These are phyloP conservation scores for Vanessa atalanta DNA, from an alignment of 1,140 invertebrate species.

Conservation along the genomic window DNA sequence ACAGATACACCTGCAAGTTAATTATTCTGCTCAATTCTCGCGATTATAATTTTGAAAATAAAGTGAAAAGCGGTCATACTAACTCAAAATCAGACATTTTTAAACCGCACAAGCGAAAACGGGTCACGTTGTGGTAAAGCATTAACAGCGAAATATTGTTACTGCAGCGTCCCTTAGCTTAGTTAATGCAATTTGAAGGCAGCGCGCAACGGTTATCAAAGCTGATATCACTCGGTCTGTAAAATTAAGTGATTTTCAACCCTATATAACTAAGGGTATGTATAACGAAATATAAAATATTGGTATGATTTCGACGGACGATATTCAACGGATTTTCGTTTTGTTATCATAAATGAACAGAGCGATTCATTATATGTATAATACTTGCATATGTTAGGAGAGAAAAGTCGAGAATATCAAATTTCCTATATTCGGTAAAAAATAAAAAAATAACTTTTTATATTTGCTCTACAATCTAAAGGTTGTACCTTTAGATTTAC, in stretches of 20 bases:
- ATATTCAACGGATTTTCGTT: no score
- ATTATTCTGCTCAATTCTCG: no score
- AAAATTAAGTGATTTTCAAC: slow-evolving; percentile 32
- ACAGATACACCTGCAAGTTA: no score
- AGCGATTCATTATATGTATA: no score
- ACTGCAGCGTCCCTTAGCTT: slow-evolving; percentile 28
- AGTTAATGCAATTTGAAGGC: slow-evolving; percentile 38
- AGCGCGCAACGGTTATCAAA: slow-evolving; percentile 32
- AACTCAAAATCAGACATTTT: slow-evolving; percentile 13
- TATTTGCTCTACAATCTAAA: no score
- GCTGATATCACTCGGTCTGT: slow-evolving; percentile 32
- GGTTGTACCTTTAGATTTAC: no score
- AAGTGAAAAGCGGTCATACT: not conserved
- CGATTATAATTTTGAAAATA: not conserved
- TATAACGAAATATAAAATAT: not conserved
- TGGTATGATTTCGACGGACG: no score
- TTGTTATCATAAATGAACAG: no score
- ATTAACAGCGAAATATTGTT: slow-evolving; percentile 37
- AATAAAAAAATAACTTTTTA: no score
- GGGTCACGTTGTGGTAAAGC: slow-evolving; percentile 33
- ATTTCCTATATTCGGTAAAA: no score
- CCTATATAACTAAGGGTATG: not conserved
- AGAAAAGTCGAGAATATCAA: no score
- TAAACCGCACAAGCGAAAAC: slow-evolving; percentile 18
- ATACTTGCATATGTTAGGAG: no score